A percentile compares a stretch with the other conserved stretches of the same genome.
Evolutionary conservation across 1,140 invertebrate genomes (phyloP).

Genomic region (Drosophila sp.): DNA sequence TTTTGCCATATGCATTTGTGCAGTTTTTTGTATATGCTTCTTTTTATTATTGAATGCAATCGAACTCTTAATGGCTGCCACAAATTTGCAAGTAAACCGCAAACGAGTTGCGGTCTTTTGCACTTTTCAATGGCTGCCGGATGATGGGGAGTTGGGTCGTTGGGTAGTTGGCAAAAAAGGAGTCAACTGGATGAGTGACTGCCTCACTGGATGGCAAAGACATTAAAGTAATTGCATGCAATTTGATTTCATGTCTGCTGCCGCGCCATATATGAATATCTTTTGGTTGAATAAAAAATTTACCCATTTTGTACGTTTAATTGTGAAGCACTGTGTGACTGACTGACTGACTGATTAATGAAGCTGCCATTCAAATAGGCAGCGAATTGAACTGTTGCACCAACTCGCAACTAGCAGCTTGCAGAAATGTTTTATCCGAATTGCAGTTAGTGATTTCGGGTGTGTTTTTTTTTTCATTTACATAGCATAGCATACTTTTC

Average conservation of each 20-base stretch:
- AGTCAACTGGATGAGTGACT: slow-evolving; percentile 5
- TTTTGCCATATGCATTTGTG: slow-evolving; percentile 3
- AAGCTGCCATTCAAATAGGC: slow-evolving; percentile 73
- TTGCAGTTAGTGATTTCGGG: slow-evolving; percentile 27
- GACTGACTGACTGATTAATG: slow-evolving; percentile 57
- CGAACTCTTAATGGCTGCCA: slow-evolving; percentile 54
- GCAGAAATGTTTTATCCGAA: neutral
- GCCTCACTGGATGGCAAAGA: slow-evolving; percentile 28
- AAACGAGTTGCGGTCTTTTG: slow-evolving; percentile 67
- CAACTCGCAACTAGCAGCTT: neutral
- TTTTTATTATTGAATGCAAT: slow-evolving; percentile 23
- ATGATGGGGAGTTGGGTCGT: neutral
- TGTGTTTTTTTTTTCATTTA: slow-evolving; percentile 50
- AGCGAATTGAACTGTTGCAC: slow-evolving; percentile 75
- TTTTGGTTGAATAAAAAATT: slow-evolving; percentile 14
- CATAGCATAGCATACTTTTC: slow-evolving; percentile 45
- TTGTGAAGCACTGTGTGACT: slow-evolving; percentile 27
- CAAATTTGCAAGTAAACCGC: slow-evolving; percentile 50
- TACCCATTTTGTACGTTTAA: slow-evolving; percentile 3
- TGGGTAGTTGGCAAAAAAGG: neutral
- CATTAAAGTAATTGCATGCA: slow-evolving; percentile 73
- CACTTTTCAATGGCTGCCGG: slow-evolving; percentile 28
- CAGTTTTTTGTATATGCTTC: slow-evolving; percentile 22
- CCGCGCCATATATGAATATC: neutral
- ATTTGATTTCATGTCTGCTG: slow-evolving; percentile 56